Evolutionary conservation across 2,888 invertebrate species (phyloP).

Genomic region (Euplexia lucipara): DNA sequence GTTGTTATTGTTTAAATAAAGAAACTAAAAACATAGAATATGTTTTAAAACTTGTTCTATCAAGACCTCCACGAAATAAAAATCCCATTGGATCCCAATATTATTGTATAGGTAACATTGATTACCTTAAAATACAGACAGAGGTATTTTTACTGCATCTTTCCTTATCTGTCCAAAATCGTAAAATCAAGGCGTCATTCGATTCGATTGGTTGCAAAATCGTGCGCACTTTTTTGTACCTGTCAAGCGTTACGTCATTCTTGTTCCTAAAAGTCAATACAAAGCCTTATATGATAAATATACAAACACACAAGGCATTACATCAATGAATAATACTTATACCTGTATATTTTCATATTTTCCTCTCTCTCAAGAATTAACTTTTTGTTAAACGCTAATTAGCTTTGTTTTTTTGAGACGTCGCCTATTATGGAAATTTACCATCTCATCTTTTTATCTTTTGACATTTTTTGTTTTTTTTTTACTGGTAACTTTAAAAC

Average conservation of each 20-base stretch:
- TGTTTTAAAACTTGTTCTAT: not conserved
- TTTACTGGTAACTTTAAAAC: too few relatives aligned
- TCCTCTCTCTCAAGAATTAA: not conserved
- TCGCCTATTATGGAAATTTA: slow-evolving; percentile 38
- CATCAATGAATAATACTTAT: not conserved
- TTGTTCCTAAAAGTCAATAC: slow-evolving; percentile 15
- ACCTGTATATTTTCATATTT: not conserved
- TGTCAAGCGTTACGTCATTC: slow-evolving; percentile 43
- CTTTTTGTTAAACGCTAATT: slow-evolving; percentile 15
- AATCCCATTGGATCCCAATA: too few relatives aligned
- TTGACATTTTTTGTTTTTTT: too few relatives aligned
- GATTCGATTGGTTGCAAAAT: slow-evolving; percentile 19
- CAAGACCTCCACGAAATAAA: not conserved
- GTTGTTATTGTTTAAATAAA: slow-evolving; percentile 31
- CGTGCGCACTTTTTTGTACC: slow-evolving; percentile 33
- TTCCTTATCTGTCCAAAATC: not conserved
- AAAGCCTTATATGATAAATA: slow-evolving; percentile 16
- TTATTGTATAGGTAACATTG: not conserved
- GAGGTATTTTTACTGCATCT: not conserved
- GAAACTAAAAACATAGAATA: not conserved
- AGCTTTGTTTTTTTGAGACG: not conserved
- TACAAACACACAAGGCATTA: slow-evolving; percentile 8
- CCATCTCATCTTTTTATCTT: too few relatives aligned
- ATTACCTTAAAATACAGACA: not conserved
- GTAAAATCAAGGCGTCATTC: slow-evolving; percentile 16